Evolutionary conservation across 2,797 vertebrate genomes (phyloP).

Genomic region (Melanotaenia nigrans): DNA sequence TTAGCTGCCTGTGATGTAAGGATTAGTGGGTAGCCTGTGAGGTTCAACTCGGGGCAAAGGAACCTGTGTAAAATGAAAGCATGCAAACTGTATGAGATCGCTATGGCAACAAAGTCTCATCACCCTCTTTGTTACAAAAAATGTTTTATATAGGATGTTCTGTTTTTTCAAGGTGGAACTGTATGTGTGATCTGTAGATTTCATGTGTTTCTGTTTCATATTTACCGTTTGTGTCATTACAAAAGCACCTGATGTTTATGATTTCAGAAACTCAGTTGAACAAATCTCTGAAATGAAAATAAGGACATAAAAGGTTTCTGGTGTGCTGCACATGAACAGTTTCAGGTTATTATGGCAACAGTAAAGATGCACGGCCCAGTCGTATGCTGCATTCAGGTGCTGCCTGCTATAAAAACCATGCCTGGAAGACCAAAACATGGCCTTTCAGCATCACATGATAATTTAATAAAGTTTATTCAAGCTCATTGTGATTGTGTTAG

Average conservation of each 20-base stretch:
- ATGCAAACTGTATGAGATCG: neutral
- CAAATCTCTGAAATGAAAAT: neutral
- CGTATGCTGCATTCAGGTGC: conserved; percentile 7
- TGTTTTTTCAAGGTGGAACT: conserved; percentile 15
- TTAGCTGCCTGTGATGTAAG: too few relatives aligned
- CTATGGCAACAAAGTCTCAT: neutral
- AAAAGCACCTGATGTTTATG: neutral
- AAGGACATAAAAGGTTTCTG: too few relatives aligned
- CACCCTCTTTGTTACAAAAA: conserved; percentile 33
- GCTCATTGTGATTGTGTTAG: conserved; percentile 9
- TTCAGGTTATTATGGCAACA: conserved; percentile 18
- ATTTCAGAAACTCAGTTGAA: neutral
- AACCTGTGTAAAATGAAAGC: conserved; percentile 21
- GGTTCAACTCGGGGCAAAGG: neutral
- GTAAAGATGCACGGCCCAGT: neutral
- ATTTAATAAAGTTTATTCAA: conserved; percentile 43
- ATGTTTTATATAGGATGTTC: conserved; percentile 30
- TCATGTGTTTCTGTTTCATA: neutral
- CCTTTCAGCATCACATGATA: conserved; percentile 15
- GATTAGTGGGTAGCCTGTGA: conserved; percentile 4
- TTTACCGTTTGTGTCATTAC: neutral
- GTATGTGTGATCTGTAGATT: conserved; percentile 15
- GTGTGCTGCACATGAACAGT: neutral
- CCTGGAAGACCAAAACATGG: conserved; percentile 1
- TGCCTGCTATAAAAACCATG: conserved; percentile 13